Conservation (phyloP, 2,888 invertebrate genomes). For the Andrena praecox region DNA sequence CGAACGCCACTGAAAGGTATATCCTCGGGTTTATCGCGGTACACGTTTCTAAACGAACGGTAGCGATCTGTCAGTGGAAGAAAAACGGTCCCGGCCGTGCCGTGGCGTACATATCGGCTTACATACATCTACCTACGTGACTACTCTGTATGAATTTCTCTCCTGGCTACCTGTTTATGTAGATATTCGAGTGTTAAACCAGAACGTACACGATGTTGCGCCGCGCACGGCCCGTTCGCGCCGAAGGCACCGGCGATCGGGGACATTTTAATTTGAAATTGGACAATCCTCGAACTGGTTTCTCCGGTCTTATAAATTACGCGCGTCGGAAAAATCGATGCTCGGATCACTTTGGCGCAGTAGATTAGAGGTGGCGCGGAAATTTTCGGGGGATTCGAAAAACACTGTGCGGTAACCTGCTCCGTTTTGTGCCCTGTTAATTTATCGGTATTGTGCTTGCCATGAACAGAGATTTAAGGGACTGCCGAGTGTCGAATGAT, state of each 20-base stretch:
- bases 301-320: background rate
- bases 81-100: slow-evolving; percentile 67
- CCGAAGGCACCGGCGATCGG: background rate
- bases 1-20: slow-evolving; percentile 54
- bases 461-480: background rate
- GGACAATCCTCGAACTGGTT: slow-evolving; percentile 26
- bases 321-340: background rate
- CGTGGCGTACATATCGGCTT: slow-evolving; percentile 49
- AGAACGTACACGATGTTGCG: slow-evolving; percentile 47
- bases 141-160: slow-evolving; percentile 54
- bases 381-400: slow-evolving; percentile 2
- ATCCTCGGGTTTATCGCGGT: slow-evolving; percentile 60
- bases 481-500: background rate
- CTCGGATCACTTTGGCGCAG: background rate
- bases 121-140: slow-evolving; percentile 57
- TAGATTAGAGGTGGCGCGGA: background rate
- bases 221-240: background rate
- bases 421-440: background rate
- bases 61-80: slow-evolving; percentile 76
- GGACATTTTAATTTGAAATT: slow-evolving; percentile 28
- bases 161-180: slow-evolving; percentile 32
- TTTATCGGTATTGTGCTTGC: background rate
- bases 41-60: slow-evolving; percentile 74
- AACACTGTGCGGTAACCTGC: background rate
- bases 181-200: slow-evolving; percentile 38